Conservation (phyloP, 2,113 vertebrate genomes). For the Antechinus stuartii region DNA sequence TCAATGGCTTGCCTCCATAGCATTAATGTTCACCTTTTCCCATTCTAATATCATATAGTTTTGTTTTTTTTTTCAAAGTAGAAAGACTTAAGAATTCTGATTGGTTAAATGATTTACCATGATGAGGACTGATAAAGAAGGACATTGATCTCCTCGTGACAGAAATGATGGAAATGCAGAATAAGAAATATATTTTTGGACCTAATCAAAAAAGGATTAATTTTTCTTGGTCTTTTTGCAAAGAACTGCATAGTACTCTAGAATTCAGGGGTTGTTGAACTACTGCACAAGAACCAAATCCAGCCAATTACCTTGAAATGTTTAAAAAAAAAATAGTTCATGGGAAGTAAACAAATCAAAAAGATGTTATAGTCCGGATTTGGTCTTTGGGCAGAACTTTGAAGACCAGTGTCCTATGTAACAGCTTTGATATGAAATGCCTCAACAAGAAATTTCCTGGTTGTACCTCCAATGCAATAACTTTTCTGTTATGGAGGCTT, state of each 20-base stretch:
- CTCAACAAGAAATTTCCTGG: not conserved
- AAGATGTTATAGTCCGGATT: not conserved
- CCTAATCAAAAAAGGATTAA: not conserved
- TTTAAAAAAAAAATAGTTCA: not conserved
- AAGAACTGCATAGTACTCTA: not conserved
- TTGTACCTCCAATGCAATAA: not conserved
- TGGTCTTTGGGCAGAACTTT: not conserved
- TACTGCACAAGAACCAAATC: not conserved
- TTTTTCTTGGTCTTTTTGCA: not conserved
- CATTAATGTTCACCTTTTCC: not conserved
- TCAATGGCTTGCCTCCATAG: not conserved
- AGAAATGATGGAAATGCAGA: not conserved
- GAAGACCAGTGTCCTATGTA: not conserved
- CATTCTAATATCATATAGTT: not conserved
- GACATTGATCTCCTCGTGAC: not conserved
- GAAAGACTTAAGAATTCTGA: not conserved
- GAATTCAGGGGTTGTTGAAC: not conserved
- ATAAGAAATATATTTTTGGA: not conserved
- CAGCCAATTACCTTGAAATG: not conserved
- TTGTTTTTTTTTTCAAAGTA: too few relatives aligned
- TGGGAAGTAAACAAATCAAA: not conserved
- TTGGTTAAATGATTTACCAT: not conserved
- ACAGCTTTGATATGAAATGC: not conserved
- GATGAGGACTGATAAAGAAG: not conserved
- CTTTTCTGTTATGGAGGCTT: constrained; percentile 18